Base-by-base conservation (phyloP, 2,888 invertebrate genomes). In the Stomorhina lunata region DNA sequence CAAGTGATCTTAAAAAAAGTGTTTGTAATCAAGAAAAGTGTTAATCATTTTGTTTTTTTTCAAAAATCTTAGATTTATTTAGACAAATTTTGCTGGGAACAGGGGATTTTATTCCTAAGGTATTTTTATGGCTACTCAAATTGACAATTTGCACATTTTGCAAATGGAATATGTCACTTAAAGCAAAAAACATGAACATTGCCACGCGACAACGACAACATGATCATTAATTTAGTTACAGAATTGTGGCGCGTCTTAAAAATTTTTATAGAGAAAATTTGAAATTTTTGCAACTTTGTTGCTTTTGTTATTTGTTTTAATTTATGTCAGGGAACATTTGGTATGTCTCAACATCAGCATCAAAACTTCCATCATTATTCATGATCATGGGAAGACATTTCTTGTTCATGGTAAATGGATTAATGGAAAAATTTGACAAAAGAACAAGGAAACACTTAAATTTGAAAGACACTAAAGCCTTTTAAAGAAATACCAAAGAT, bases 131-230 rank as follows among this genome's bases (percentile, higher is more conserved):
- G 27, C 15, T 32, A n/a, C 12, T 22, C 2, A 57, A 72, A 68
- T 63, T 72, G 71, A 80, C 50, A 80, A 55, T 69, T 82, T 80
- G 53, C 75, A 80, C 66, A 80, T 76, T 76, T 78, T 27, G 3
- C 10, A 12, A 59, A 59, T 29, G 43, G 43, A 29, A 68, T 34
- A 17, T 72, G 53, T 53, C 50, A 53, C 43, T 77, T 66, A 25
- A 6, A 34, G 32, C 20, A 27, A 50, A 61, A 59, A 69, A 22
- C 7, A 43, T 15, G 10, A 5, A 29, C 29, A 37, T 20, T 12
- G 15, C 15, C 2, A 53, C 10, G 1, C n/a, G 22, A 27, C 37
- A 6, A 29, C 66, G 48, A 37, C 20, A 57, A 59, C 10, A 22
- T 34, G 9, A 55, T 66, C 10, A 45, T 32, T 32, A 45, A 53